These are phyloP conservation scores for Hirtodrosophila trivittata DNA, from an alignment of 2,888 invertebrate species.

Conservation along the genomic window DNA sequence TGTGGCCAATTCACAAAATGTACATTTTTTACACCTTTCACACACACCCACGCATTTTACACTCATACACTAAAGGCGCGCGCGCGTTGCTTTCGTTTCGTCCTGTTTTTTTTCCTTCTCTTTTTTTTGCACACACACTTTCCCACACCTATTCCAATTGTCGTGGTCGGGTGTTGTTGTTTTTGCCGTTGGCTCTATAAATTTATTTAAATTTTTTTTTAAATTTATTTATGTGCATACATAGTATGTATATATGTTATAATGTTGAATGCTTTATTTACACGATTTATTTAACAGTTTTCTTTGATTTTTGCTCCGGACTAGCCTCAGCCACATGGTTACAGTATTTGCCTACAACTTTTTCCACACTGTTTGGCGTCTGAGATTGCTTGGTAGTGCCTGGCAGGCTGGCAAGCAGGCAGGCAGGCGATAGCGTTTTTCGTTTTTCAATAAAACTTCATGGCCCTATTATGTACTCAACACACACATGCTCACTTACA, in stretches of 20 bases:
- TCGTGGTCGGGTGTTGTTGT: slow-evolving; percentile 49
- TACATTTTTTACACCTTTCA: slow-evolving; percentile 76
- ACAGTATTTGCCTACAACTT: slow-evolving; percentile 48
- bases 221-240: slow-evolving; percentile 19
- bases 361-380: slow-evolving; percentile 42
- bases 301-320: slow-evolving; percentile 47
- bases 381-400: slow-evolving; percentile 30
- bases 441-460: slow-evolving; percentile 76
- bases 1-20: slow-evolving; percentile 75
- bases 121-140: slow-evolving; percentile 45
- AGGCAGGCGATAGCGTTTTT: slow-evolving; percentile 16
- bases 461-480: slow-evolving; percentile 78
- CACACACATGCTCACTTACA: slow-evolving; percentile 62
- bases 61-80: slow-evolving; percentile 61
- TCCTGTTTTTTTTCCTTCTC: slow-evolving; percentile 45
- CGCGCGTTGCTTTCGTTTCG: slow-evolving; percentile 53
- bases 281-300: slow-evolving; percentile 39
- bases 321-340: slow-evolving; percentile 57
- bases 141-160: slow-evolving; percentile 46
- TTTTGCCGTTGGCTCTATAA: slow-evolving; percentile 36
- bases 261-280: slow-evolving; percentile 39
- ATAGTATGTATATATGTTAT: slow-evolving; percentile 18
- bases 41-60: slow-evolving; percentile 73
- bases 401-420: not conserved
- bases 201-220: slow-evolving; percentile 18